phyloP scores from a whole-genome alignment of 2,113 vertebrate species.

The Charina bottae region DNA sequence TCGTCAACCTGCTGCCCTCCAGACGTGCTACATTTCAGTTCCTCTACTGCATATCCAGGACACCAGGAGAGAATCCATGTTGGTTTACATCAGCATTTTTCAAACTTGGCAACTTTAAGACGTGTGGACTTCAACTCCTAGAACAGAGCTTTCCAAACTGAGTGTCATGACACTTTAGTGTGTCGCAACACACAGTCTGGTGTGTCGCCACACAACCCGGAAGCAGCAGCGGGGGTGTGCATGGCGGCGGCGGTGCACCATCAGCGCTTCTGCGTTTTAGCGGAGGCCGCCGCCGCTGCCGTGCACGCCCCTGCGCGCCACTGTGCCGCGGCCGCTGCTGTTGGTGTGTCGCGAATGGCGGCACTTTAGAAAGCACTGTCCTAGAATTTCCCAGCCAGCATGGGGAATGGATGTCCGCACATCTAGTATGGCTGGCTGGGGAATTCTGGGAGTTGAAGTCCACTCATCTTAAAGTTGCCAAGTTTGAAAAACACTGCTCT shows the following conservation, averaged over 20 bases:
- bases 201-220: no score
- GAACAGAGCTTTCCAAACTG: no score
- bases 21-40: neutral
- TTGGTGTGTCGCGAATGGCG: no score
- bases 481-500: neutral
- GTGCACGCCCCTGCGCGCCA: no score
- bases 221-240: no score
- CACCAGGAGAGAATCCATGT: neutral
- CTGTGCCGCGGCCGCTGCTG: no score
- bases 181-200: no score
- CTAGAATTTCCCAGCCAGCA: neutral
- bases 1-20: neutral
- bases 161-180: no score
- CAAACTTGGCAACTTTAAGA: neutral
- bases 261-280: no score
- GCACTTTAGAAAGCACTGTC: no score
- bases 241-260: no score
- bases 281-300: no score
- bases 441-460: neutral
- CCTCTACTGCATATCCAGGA: neutral
- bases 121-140: neutral
- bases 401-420: neutral
- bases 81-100: neutral
- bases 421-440: neutral
- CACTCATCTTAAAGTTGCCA: neutral